Conservation (phyloP, 2,113 vertebrate genomes). For the Melanerpes aurifrons region DNA sequence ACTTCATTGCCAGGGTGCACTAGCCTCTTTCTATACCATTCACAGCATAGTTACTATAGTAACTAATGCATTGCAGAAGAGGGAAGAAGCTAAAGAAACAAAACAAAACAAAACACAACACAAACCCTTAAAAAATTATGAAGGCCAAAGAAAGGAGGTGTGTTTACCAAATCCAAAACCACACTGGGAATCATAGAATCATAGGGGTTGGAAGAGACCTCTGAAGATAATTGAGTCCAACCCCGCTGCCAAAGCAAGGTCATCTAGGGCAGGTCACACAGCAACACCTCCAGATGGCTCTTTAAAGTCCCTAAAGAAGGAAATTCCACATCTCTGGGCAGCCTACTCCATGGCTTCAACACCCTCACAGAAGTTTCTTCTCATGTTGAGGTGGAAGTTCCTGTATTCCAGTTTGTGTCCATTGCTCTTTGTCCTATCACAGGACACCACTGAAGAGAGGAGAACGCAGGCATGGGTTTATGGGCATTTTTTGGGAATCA, state of each 20-base stretch:
- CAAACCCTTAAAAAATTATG: constrained; percentile 11
- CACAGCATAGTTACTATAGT: constrained; percentile 79
- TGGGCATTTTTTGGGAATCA: constrained; percentile 7
- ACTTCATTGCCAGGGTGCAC: constrained; percentile 61
- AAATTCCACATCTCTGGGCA: no score
- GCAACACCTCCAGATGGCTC: no score
- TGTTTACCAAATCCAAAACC: neutral
- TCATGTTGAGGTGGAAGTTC: no score
- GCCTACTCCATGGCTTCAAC: no score
- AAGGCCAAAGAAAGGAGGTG: neutral
- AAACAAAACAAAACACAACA: neutral
- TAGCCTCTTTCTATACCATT: constrained; percentile 70
- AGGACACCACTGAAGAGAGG: neutral
- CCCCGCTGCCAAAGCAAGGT: no score
- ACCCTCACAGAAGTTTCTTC: no score
- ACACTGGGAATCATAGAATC: neutral
- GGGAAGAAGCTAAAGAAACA: neutral
- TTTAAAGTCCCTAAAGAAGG: no score
- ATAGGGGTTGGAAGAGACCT: no score
- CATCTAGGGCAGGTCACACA: no score
- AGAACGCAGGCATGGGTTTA: neutral
- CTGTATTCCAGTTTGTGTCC: no score
- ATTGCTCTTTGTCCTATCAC: no score
- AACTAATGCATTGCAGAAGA: constrained; percentile 78
- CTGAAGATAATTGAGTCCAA: no score